A percentile compares a stretch with the other conserved stretches of the same genome.
phyloP scores from a whole-genome alignment of 2,113 vertebrate species.

The Rhabdornis inornatus region DNA sequence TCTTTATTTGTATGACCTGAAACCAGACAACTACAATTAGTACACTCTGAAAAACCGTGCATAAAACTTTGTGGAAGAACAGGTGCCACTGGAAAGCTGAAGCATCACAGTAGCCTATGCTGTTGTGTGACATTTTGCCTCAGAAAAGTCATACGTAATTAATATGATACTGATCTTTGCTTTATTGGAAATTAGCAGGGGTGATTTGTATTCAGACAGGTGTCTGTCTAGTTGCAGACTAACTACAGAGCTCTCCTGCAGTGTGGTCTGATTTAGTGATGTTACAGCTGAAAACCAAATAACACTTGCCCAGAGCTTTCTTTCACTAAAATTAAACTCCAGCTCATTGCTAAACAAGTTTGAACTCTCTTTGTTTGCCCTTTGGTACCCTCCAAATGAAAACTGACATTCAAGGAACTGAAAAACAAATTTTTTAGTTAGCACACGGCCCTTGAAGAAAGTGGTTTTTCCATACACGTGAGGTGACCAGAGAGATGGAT shows the following conservation, averaged over 20 bases:
- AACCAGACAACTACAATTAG: background rate
- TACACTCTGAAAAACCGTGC: background rate
- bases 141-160: background rate
- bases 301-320: background rate
- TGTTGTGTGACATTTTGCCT: background rate
- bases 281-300: background rate
- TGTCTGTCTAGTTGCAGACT: background rate
- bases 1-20: background rate
- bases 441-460: background rate
- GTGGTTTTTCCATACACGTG: background rate
- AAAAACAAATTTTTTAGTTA: background rate
- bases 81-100: background rate
- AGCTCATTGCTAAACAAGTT: background rate
- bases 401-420: background rate
- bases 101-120: background rate
- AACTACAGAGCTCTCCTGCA: background rate
- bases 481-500: background rate
- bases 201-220: background rate
- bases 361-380: background rate
- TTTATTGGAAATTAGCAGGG: background rate
- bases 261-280: background rate
- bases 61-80: background rate
- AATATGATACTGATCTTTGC: background rate
- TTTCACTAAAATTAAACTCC: background rate
- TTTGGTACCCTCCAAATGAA: background rate